Evolutionary conservation across 1,140 invertebrate species (phyloP).

Genomic region (Nylanderia fulva): DNA sequence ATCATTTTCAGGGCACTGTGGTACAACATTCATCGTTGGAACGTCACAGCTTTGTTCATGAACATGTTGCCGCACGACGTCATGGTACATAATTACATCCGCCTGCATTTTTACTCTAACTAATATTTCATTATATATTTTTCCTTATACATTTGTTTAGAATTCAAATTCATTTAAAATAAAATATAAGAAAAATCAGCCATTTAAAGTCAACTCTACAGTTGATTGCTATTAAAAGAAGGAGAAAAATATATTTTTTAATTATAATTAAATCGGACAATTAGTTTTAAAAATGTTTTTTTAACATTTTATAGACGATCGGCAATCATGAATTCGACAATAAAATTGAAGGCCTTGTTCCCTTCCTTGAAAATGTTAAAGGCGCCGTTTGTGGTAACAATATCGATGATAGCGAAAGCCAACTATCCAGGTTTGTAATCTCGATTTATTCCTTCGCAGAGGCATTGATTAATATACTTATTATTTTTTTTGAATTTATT

Average conservation of each 20-base stretch:
- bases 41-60: slow-evolving; percentile 91
- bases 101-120: background rate
- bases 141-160: too few relatives aligned
- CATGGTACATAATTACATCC: slow-evolving; percentile 87
- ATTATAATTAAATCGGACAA: too few relatives aligned
- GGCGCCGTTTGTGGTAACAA: slow-evolving; percentile 92
- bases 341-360: slow-evolving; percentile 90
- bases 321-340: slow-evolving; percentile 97
- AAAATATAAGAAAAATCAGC: background rate
- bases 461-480: slow-evolving; percentile 12
- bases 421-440: slow-evolving; percentile 84
- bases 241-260: too few relatives aligned
- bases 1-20: slow-evolving; percentile 95
- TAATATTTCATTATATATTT: too few relatives aligned
- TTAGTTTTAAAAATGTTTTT: background rate
- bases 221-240: background rate
- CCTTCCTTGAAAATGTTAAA: slow-evolving; percentile 89
- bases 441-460: background rate
- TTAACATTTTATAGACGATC: slow-evolving; percentile 86
- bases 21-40: slow-evolving; percentile 92
- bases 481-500: slow-evolving; percentile 81
- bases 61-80: slow-evolving; percentile 92
- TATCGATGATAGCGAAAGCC: slow-evolving; percentile 91
- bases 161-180: background rate
- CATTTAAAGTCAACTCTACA: background rate